Conservation (phyloP, 1,140 invertebrate genomes). For the Calephelis nemesis region DNA sequence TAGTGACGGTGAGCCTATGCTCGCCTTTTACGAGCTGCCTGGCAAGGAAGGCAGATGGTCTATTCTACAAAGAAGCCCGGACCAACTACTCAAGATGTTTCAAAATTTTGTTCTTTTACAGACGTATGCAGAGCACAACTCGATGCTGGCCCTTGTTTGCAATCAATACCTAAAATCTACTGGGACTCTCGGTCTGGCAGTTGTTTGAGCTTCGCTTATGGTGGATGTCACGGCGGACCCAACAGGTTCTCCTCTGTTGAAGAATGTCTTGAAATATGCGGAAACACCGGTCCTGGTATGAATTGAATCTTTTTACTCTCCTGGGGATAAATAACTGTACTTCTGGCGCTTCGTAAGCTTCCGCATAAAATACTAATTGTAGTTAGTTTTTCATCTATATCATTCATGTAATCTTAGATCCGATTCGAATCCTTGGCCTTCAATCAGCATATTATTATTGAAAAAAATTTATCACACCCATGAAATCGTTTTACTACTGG, state of each 20-base stretch:
- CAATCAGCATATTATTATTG: background rate
- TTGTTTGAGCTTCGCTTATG: slow-evolving; percentile 86
- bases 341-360: slow-evolving; percentile 1
- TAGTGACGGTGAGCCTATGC: too few species aligned
- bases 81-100: background rate
- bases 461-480: too few species aligned
- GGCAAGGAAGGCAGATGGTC: too few species aligned
- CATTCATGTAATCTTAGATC: background rate
- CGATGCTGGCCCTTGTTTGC: slow-evolving; percentile 86
- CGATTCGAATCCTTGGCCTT: background rate
- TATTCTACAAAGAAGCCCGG: too few species aligned
- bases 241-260: slow-evolving; percentile 20
- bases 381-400: slow-evolving; percentile 16
- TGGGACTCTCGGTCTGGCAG: slow-evolving; percentile 80
- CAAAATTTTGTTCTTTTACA: slow-evolving; percentile 39
- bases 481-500: too few species aligned
- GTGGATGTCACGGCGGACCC: slow-evolving; percentile 91
- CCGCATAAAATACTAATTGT: slow-evolving; percentile 6
- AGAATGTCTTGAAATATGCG: slow-evolving; percentile 16
- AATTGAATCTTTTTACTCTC: background rate
- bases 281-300: slow-evolving; percentile 10
- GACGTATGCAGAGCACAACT: slow-evolving; percentile 83
- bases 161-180: slow-evolving; percentile 83
- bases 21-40: too few species aligned
- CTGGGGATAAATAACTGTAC: background rate